phyloP scores from a whole-genome alignment of 2,113 vertebrate species.

The Isurus oxyrinchus region DNA sequence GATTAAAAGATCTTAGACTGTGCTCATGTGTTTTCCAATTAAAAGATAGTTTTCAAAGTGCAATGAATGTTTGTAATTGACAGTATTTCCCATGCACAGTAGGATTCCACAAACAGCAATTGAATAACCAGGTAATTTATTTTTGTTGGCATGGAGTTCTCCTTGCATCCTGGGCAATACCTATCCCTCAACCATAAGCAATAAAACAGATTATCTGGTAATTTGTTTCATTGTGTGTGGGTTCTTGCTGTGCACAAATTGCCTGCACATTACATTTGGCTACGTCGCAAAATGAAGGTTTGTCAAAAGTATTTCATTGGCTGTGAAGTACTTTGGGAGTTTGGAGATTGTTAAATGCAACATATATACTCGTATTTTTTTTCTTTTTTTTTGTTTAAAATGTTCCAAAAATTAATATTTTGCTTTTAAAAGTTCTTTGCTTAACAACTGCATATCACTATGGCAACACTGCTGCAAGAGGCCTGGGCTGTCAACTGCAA shows the following conservation, averaged over 20 bases:
- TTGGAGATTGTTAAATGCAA: neutral
- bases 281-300: neutral
- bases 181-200: neutral
- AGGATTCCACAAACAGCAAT: neutral
- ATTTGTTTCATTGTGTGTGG: neutral
- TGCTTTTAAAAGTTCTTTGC: neutral
- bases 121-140: neutral
- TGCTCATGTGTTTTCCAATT: neutral
- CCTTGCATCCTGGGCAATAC: neutral
- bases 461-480: neutral
- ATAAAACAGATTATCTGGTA: neutral
- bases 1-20: neutral
- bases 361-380: neutral
- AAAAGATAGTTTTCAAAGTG: neutral
- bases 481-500: neutral
- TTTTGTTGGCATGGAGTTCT: neutral
- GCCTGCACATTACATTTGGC: neutral
- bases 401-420: neutral
- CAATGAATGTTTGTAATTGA: neutral
- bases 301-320: neutral
- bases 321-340: neutral
- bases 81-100: neutral
- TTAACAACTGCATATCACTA: neutral
- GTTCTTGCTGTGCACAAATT: neutral
- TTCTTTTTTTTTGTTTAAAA: neutral